Percentiles rank a stretch among this genome's conserved stretches.
Conservation (phyloP, 2,113 vertebrate genomes). For the Pelecanoides urinatrix region DNA sequence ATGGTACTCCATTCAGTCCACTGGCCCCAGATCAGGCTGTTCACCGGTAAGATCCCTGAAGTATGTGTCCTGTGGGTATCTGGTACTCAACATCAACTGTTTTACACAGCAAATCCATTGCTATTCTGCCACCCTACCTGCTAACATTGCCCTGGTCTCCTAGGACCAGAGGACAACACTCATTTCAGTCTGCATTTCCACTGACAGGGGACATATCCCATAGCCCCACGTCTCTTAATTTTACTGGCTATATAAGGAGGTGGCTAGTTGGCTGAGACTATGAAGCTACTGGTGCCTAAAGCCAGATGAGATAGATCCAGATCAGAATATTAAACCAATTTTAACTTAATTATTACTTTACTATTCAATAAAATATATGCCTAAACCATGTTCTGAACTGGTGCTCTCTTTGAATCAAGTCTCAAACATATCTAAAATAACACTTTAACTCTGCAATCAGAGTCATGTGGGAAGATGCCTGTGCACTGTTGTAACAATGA, state of each 20-base stretch:
- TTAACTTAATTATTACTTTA: background rate
- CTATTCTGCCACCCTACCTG: background rate
- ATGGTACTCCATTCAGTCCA: background rate
- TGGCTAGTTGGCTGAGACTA: background rate
- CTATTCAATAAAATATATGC: background rate
- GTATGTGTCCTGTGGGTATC: fast-evolving
- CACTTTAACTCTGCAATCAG: background rate
- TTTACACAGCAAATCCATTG: background rate
- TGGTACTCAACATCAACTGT: background rate
- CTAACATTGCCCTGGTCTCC: fast-evolving
- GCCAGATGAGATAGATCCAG: background rate
- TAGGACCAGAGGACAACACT: background rate
- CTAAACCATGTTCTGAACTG: background rate
- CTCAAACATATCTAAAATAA: background rate
- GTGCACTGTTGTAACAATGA: background rate
- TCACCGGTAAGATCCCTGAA: background rate
- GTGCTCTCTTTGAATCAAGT: background rate
- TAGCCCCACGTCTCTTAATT: background rate
- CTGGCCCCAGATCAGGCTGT: background rate
- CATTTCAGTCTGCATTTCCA: background rate
- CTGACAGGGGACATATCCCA: background rate
- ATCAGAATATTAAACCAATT: background rate
- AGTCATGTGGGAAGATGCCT: background rate
- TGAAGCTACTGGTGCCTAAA: background rate
- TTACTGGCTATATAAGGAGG: background rate